phyloP scores from a whole-genome alignment of 2,888 invertebrate species.

The Mamestra brassicae region DNA sequence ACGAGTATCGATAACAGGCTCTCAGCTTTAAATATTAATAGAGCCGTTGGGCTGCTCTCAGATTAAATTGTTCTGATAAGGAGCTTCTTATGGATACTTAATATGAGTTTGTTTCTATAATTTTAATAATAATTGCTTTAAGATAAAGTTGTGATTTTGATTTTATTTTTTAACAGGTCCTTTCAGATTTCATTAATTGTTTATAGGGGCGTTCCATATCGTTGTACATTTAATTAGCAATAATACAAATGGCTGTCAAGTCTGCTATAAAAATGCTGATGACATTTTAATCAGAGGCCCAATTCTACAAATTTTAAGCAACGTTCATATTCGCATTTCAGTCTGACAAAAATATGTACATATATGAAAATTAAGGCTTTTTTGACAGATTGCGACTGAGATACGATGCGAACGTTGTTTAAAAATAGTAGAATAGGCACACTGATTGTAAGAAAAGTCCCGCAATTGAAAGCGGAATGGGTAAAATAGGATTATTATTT shows the following conservation, averaged over 20 bases:
- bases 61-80: conserved; percentile 24
- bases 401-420: too few relatives aligned
- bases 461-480: too few relatives aligned
- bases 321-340: too few relatives aligned
- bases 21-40: conserved; percentile 42
- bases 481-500: too few relatives aligned
- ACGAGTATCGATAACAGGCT: conserved; percentile 47
- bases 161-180: not conserved
- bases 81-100: conserved; percentile 18
- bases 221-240: not conserved
- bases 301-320: too few relatives aligned
- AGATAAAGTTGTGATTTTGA: not conserved
- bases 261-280: too few relatives aligned
- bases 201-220: not conserved
- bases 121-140: not conserved
- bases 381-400: too few relatives aligned
- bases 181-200: not conserved
- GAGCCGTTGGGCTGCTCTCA: conserved; percentile 8
- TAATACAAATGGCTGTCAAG: too few relatives aligned
- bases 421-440: not conserved
- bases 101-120: conserved; percentile 7
- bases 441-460: too few relatives aligned
- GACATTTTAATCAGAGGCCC: too few relatives aligned
- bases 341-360: too few relatives aligned
- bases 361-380: too few relatives aligned